Base-by-base conservation (phyloP, 2,797 vertebrate species). In the Spheniscus humboldti region DNA sequence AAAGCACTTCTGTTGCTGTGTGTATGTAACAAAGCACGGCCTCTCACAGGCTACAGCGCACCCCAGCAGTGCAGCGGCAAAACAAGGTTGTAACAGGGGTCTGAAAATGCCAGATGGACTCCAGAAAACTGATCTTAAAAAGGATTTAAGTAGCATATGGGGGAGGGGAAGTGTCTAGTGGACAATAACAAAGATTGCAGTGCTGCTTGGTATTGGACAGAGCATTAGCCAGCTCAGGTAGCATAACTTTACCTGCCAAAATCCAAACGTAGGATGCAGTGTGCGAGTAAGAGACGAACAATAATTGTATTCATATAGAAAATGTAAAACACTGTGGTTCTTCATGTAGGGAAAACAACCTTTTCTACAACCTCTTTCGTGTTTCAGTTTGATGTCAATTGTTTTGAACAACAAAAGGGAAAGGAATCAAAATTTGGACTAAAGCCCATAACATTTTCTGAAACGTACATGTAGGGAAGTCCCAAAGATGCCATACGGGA, bases 321-420 rank as follows among this genome's bases (percentile, higher is more conserved):
- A 92, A 91, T 27, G 22, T 68, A 83, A 86, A 94, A 80, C 23
- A 25, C 8, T 48, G 69, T 31, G 59, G 74, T 64, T 87, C 68
- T 92, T 86, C 11, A 1, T 19, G 37, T n/a, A 86, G 45, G 41
- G 47, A 81, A 93, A 90, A 77, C 43, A 80, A 56, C 52, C n/a
- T 93, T 80, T 93, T 50, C 45, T 83, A 83, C 66, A 95, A 52
- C 45, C 31, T 83, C 90, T 94, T 95, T 94, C 60, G 73, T 85
- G 74, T 94, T 93, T 85, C 86, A 59, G 64, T 95, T 89, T 93
- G 78, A 96, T 86, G 64, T 72, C 50, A 71, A 75, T 69, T 91
- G 75, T 95, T 96, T 96, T 69, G 81, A 97, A 86, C 75, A 96
- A 94, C 68, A 95, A 89, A 95, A 91, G 53, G 41, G 30, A 85